A percentile compares a stretch with the other conserved stretches of the same genome.
Evolutionary conservation across 2,113 vertebrate genomes (phyloP).

Genomic region (Tachuris rubrigastra): DNA sequence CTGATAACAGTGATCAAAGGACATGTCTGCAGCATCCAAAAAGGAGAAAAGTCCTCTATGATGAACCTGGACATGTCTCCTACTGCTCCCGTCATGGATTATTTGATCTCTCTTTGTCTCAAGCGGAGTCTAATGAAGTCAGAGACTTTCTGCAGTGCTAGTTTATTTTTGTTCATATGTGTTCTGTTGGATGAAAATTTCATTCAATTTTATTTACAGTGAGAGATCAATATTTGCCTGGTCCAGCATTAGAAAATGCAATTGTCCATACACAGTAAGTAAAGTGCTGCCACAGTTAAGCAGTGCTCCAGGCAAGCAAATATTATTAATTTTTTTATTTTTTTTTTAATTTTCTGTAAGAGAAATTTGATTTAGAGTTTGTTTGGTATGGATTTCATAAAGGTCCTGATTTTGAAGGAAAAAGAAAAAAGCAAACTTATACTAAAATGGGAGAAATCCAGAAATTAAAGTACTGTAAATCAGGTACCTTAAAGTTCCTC

Average conservation of each 20-base stretch:
- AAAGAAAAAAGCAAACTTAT: background rate
- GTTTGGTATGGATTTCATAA: background rate
- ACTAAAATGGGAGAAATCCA: background rate
- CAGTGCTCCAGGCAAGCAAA: background rate
- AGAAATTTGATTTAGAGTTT: background rate
- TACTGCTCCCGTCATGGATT: background rate
- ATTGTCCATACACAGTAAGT: background rate
- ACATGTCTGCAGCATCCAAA: background rate
- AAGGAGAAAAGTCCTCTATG: background rate
- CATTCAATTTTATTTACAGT: background rate
- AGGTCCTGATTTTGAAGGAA: background rate
- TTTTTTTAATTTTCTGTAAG: background rate
- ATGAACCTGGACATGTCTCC: background rate
- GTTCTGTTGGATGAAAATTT: background rate
- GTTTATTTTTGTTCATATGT: background rate
- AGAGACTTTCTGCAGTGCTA: background rate
- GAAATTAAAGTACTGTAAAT: background rate
- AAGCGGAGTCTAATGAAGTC: background rate
- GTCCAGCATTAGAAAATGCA: background rate
- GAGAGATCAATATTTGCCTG: background rate
- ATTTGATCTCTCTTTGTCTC: background rate
- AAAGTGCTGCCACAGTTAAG: background rate
- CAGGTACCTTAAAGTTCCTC: background rate
- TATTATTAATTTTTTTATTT: background rate
- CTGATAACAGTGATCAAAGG: background rate